Evolutionary conservation across 2,797 vertebrate species (phyloP).

Genomic region (Clangula hyemalis): DNA sequence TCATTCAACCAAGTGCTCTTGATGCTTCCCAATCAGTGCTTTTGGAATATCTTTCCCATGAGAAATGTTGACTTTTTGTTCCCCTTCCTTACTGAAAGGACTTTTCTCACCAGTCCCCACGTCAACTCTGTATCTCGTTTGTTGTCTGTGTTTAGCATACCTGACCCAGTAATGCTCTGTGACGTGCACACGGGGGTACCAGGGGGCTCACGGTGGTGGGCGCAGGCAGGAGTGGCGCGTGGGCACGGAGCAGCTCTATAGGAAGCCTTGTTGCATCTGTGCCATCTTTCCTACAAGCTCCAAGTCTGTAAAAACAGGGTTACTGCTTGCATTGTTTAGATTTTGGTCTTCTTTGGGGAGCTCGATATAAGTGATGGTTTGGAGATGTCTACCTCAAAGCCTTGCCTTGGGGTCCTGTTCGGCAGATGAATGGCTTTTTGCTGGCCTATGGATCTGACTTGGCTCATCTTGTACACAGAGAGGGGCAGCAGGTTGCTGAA

Average conservation of each 20-base stretch:
- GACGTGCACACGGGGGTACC: accelerated
- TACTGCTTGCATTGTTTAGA: not conserved
- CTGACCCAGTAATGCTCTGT: not conserved
- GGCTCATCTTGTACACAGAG: not conserved
- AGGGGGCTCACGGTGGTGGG: not conserved
- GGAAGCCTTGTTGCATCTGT: not conserved
- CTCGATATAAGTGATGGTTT: not conserved
- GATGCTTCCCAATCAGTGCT: slow-evolving; percentile 6
- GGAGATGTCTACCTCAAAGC: not conserved
- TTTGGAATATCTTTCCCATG: not conserved
- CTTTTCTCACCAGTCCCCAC: not conserved
- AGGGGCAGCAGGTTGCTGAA: not conserved
- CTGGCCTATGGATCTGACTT: not conserved
- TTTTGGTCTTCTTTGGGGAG: not conserved
- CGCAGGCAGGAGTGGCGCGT: not conserved
- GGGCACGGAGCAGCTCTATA: not conserved
- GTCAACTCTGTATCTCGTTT: not conserved
- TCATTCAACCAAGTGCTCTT: slow-evolving; percentile 6
- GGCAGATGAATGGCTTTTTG: not conserved
- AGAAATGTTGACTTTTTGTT: slow-evolving; percentile 20
- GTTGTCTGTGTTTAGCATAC: not conserved
- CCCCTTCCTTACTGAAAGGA: not conserved
- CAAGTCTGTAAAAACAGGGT: accelerated
- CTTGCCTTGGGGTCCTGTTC: not conserved
- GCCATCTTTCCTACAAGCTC: not conserved